Base-by-base conservation (phyloP, 2,888 invertebrate species). In the Pantelozetes paolii region DNA sequence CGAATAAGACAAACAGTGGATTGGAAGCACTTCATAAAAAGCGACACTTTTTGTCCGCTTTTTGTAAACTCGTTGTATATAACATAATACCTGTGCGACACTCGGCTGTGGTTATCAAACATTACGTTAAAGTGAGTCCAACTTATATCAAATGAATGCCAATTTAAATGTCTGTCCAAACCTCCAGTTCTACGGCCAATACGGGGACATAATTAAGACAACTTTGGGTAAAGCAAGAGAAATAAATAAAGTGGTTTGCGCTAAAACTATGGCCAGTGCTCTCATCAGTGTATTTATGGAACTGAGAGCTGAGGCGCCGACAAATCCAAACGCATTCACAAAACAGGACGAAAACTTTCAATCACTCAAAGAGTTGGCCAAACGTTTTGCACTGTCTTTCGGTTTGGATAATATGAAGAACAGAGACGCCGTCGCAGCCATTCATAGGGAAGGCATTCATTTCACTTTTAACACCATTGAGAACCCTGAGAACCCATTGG, bases 11-110 rank as follows among this genome's bases (percentile, higher is more conserved):
- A 23, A 75, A 72, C 59, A 75, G 62, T 32, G 62, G 62, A n/a
- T 62, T 76, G 23, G 73, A 76, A 70, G 94, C 95, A 81, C 85
- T 98, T 59, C 97, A 98, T 85, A 97, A 96, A 83, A 88, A 95
- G 75, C 87, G 98, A 78, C 97, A 95, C 83, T 94, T 96, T 83
- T 85, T 99, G 77, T 96, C 98, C 0, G 92, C 94, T 26, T 99
- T 93, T 84, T 97, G 96, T 85, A 99, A 99, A 84, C 86, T 99
- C 70, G 91, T 98, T 79, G 94, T 98, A 72, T 98, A 98, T 85
- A 98, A 97, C 82, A 92, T 97, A 78, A 88, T 98, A 83, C 94
- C 93, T 36, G 92, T 96, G 1, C 89, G 90, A 81, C 87, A 91
- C 79, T 95, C 94, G 18, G 91, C 95, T 0, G 92, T 94, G 82